Evolutionary conservation across 2,113 vertebrate genomes (phyloP).

Genomic region (Ceyx cyanopectus): DNA sequence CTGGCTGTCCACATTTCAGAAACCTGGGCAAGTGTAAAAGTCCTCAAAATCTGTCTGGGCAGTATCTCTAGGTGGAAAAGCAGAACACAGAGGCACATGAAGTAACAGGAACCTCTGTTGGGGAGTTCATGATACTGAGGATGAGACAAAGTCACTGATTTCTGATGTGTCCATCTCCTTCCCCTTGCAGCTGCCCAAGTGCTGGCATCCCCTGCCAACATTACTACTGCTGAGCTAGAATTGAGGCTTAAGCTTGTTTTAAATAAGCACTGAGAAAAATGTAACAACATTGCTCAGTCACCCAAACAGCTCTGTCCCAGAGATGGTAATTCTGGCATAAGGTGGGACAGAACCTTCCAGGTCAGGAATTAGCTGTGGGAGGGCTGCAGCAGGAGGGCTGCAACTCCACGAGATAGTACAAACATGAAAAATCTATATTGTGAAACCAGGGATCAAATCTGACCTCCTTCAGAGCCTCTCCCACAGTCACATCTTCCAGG

Average conservation of each 20-base stretch:
- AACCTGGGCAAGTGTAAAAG: neutral
- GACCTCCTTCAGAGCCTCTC: neutral
- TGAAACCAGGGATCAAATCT: neutral
- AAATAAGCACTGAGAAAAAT: neutral
- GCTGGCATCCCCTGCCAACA: neutral
- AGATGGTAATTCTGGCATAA: neutral
- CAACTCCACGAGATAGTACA: neutral
- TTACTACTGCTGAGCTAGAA: neutral
- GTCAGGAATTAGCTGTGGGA: neutral
- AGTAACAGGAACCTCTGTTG: neutral
- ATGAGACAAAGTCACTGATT: neutral
- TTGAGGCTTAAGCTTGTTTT: neutral
- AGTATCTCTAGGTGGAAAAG: neutral
- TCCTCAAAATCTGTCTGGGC: neutral
- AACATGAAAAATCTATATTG: neutral
- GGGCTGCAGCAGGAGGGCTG: neutral
- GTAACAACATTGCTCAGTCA: neutral
- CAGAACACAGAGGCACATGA: rapidly evolving
- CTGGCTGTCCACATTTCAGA: neutral
- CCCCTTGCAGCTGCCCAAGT: neutral
- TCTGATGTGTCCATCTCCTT: neutral
- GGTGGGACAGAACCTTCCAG: neutral
- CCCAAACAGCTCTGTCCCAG: neutral
- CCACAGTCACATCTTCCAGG: neutral
- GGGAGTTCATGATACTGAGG: neutral